Percentiles rank a stretch among this genome's conserved stretches.
These are phyloP conservation scores for Cebidichthys violaceus DNA, from an alignment of 2,113 vertebrate genomes.

Conservation along the genomic window DNA sequence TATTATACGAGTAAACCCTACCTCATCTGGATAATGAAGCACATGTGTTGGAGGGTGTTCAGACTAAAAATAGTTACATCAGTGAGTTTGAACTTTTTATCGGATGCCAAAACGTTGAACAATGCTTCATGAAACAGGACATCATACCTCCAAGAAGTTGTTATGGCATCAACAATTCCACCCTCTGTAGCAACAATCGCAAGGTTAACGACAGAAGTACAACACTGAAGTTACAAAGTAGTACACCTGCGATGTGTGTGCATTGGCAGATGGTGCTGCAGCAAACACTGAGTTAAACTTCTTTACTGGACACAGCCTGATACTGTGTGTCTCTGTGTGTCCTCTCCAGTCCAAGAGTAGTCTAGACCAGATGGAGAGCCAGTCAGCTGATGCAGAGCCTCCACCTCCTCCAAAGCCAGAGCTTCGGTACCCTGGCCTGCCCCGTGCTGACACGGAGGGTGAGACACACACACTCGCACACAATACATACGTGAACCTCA, in stretches of 20 bases:
- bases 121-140: not conserved
- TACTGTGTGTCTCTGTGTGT: slow-evolving; percentile 5
- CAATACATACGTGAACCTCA: not conserved
- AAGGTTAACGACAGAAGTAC: not conserved
- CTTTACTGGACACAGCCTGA: not conserved
- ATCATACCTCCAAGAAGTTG: not conserved
- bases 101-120: not conserved
- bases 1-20: not conserved
- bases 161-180: not conserved
- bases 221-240: not conserved
- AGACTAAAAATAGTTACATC: slow-evolving; percentile 8
- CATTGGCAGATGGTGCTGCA: not conserved
- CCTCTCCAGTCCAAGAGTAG: slow-evolving; percentile 92
- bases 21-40: not conserved
- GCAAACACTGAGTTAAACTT: not conserved
- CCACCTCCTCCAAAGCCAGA: slow-evolving; percentile 97
- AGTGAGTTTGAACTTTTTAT: not conserved
- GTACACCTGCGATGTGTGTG: not conserved
- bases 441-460: slow-evolving; percentile 92
- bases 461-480: slow-evolving; percentile 33
- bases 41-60: not conserved
- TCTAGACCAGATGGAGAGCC: slow-evolving; percentile 94
- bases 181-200: not conserved
- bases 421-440: slow-evolving; percentile 91
- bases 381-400: slow-evolving; percentile 94